Conservation (phyloP, 2,113 vertebrate genomes). For the Pterocles orientalis region DNA sequence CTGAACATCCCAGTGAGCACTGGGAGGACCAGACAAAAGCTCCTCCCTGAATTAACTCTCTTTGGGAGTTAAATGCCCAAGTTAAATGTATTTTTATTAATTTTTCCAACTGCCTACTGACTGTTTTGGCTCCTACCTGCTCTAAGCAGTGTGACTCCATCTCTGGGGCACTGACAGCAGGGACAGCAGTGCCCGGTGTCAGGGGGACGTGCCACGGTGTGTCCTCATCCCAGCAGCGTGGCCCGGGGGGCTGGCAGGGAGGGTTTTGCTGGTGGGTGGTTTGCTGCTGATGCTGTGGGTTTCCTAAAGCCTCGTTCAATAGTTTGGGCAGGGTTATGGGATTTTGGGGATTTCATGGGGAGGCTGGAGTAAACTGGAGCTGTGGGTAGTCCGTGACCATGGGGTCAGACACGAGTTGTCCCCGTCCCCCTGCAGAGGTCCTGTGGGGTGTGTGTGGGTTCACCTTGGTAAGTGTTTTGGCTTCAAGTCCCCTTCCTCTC, state of each 20-base stretch:
- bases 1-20: not conserved
- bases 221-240: not conserved
- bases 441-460: not conserved
- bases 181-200: not conserved
- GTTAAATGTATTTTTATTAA: not conserved
- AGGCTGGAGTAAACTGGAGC: not conserved
- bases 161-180: not conserved
- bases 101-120: not conserved
- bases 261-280: not conserved
- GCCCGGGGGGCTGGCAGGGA: not conserved
- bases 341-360: fast-evolving
- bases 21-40: not conserved
- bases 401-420: not conserved
- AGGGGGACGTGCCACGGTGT: not conserved
- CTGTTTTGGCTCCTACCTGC: not conserved
- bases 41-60: not conserved
- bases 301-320: not conserved
- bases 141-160: not conserved
- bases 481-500: not conserved
- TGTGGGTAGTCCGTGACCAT: not conserved
- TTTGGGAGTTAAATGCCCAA: not conserved
- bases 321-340: not conserved
- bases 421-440: not conserved
- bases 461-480: not conserved
- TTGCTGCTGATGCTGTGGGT: not conserved